Percentiles rank a stretch among this genome's conserved stretches.
These are phyloP conservation scores for Oxygymnocypris stewartii DNA, from an alignment of 2,113 vertebrate genomes.

Conservation along the genomic window DNA sequence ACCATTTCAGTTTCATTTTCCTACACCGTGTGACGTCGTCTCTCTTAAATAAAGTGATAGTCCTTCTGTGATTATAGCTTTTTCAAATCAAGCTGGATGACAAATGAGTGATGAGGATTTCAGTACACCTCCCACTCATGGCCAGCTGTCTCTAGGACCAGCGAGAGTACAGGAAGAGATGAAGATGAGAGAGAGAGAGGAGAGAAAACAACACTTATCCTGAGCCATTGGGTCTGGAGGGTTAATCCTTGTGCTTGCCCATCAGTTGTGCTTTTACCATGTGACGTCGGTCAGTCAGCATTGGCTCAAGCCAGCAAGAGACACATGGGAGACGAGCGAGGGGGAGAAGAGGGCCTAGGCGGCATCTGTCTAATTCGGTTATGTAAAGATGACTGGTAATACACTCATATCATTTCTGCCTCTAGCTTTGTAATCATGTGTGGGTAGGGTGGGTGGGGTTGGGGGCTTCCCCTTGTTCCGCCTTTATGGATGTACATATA, in stretches of 20 bases:
- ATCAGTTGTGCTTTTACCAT: slow-evolving; percentile 75
- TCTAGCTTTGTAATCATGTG: slow-evolving; percentile 56
- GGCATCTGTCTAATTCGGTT: slow-evolving; percentile 73
- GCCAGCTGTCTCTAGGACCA: slow-evolving; percentile 72
- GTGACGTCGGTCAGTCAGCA: slow-evolving; percentile 70
- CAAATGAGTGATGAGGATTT: slow-evolving; percentile 72
- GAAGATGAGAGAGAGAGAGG: slow-evolving; percentile 23
- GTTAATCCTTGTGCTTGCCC: slow-evolving; percentile 74
- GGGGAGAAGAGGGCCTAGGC: slow-evolving; percentile 27
- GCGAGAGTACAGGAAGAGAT: slow-evolving; percentile 5
- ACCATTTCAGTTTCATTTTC: neutral
- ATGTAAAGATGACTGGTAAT: slow-evolving; percentile 74
- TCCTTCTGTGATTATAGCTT: slow-evolving; percentile 35
- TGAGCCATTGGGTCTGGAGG: slow-evolving; percentile 71
- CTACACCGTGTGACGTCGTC: neutral
- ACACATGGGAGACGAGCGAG: slow-evolving; percentile 62
- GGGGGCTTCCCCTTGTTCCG: slow-evolving; percentile 37
- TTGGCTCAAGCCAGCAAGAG: slow-evolving; percentile 62
- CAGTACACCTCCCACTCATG: slow-evolving; percentile 68
- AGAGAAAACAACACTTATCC: slow-evolving; percentile 72
- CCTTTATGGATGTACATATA: slow-evolving; percentile 39
- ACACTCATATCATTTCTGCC: slow-evolving; percentile 60
- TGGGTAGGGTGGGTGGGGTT: slow-evolving; percentile 60
- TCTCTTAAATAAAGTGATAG: slow-evolving; percentile 37
- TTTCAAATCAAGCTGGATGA: slow-evolving; percentile 72